A percentile compares a stretch with the other conserved stretches of the same genome.
Evolutionary conservation across 2,113 vertebrate genomes (phyloP).

Genomic region (Andinoacara biseriatus): DNA sequence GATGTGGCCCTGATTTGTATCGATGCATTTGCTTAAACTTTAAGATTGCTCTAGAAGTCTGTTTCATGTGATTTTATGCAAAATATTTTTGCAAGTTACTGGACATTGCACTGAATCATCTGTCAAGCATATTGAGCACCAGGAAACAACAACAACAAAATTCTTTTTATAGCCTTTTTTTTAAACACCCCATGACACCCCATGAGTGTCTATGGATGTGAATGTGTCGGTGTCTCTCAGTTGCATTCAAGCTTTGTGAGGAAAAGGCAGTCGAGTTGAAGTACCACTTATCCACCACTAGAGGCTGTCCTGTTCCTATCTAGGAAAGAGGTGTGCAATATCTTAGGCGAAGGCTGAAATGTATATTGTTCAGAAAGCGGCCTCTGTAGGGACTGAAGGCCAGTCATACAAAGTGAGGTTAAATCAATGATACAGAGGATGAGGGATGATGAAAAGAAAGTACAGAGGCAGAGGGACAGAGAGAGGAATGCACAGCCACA

Average conservation of each 20-base stretch:
- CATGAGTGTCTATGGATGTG: rapidly evolving
- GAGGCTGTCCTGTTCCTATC: slow-evolving; percentile 71
- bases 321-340: slow-evolving; percentile 4
- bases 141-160: background rate
- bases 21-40: background rate
- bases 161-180: background rate
- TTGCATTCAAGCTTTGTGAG: background rate
- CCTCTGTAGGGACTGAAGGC: slow-evolving; percentile 34
- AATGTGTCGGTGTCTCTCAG: background rate
- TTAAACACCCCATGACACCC: background rate
- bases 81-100: background rate
- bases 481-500: slow-evolving; percentile 22
- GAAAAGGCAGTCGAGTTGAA: slow-evolving; percentile 16
- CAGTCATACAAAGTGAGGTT: slow-evolving; percentile 47
- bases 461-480: slow-evolving; percentile 34
- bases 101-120: background rate
- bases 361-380: background rate
- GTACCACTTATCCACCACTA: slow-evolving; percentile 57
- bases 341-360: slow-evolving; percentile 11
- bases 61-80: slow-evolving; percentile 15
- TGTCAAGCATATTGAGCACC: background rate
- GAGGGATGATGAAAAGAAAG: slow-evolving; percentile 53
- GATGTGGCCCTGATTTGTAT: background rate
- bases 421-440: slow-evolving; percentile 61
- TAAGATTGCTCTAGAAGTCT: background rate